Conservation (phyloP, 2,888 invertebrate genomes). For the Agonopterix subpropinquella region DNA sequence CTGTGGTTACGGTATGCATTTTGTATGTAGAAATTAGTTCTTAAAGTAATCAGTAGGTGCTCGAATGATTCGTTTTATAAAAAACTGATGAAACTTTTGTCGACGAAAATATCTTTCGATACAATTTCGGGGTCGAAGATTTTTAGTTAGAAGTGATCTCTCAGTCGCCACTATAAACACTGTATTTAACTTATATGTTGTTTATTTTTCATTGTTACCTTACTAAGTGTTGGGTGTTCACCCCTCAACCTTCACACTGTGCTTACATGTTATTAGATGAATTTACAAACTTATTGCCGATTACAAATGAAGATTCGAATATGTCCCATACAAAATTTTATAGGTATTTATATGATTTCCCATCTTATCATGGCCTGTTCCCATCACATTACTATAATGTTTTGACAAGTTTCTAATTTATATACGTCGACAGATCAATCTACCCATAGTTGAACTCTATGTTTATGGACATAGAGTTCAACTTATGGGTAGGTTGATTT, state of each 20-base stretch:
- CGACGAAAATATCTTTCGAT: too few species aligned
- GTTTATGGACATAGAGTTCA: too few species aligned
- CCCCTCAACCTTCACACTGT: constrained; percentile 18
- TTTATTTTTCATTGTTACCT: not conserved
- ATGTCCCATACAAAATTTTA: constrained; percentile 29
- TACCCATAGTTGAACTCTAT: too few species aligned
- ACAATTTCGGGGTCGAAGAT: not conserved
- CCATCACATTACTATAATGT: constrained; percentile 43
- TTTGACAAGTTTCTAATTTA: constrained; percentile 5
- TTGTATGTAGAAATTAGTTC: too few species aligned
- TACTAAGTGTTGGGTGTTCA: constrained; percentile 17
- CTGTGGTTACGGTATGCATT: too few species aligned
- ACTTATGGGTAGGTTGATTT: too few species aligned
- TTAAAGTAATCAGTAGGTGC: too few species aligned
- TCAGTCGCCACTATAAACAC: constrained; percentile 9
- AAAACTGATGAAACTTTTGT: too few species aligned
- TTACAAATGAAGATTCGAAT: constrained; percentile 29
- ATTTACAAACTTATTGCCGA: constrained; percentile 44
- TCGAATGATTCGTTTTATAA: too few species aligned
- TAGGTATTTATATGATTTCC: constrained; percentile 62
- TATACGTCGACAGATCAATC: too few species aligned
- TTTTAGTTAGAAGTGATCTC: not conserved
- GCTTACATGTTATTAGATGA: constrained; percentile 43
- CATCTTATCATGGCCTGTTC: constrained; percentile 65
- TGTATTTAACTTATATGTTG: too few species aligned